phyloP scores from a whole-genome alignment of 2,888 invertebrate genomes.

The Epinotia bilunana region DNA sequence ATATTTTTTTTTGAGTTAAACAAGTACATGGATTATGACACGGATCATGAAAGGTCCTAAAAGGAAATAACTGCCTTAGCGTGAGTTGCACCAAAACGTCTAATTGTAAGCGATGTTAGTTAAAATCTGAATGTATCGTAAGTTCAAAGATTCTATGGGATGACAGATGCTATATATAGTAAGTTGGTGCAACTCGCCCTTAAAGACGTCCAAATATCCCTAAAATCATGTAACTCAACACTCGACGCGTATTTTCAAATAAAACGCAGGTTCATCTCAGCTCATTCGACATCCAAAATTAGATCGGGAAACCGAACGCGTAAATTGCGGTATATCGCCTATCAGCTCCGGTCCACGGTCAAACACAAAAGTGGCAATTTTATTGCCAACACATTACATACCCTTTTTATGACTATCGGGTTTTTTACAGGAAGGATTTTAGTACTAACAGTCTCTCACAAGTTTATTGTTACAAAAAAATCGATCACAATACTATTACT shows the following conservation, averaged over 20 bases:
- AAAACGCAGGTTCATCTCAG: not conserved
- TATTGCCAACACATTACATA: conserved; percentile 22
- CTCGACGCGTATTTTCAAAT: not conserved
- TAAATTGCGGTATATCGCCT: conserved; percentile 13
- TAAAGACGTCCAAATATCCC: not conserved
- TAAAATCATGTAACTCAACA: not conserved
- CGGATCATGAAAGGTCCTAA: too few relatives aligned
- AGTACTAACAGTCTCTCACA: not conserved
- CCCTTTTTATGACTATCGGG: conserved; percentile 24
- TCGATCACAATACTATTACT: too few relatives aligned
- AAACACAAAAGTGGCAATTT: conserved; percentile 34
- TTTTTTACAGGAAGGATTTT: conserved; percentile 19
- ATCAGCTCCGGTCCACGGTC: conserved; percentile 12
- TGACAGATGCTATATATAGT: too few relatives aligned
- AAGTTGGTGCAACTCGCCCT: too few relatives aligned
- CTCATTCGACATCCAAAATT: conserved; percentile 15
- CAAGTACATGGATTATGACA: too few relatives aligned
- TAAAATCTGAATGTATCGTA: too few relatives aligned
- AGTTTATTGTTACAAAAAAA: not conserved
- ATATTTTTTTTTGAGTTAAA: too few relatives aligned
- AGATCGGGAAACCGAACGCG: not conserved
- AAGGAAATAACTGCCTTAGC: too few relatives aligned
- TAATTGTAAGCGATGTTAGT: too few relatives aligned
- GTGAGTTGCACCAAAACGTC: too few relatives aligned
- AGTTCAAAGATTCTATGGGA: too few relatives aligned